These are phyloP conservation scores for Trachelus iudaicus DNA, from an alignment of 2,888 invertebrate genomes.

Conservation along the genomic window DNA sequence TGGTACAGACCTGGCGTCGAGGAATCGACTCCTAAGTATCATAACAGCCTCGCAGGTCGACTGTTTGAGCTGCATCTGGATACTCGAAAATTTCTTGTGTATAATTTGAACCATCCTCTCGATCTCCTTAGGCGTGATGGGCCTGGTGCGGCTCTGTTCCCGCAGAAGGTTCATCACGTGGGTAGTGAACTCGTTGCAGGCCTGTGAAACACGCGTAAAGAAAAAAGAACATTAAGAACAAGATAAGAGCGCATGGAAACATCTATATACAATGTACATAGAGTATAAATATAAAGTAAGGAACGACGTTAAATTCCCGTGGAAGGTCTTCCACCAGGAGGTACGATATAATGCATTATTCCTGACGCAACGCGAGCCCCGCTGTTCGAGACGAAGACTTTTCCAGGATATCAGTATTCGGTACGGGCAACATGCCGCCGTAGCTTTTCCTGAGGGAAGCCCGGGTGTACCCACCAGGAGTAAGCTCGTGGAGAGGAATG, in stretches of 20 bases:
- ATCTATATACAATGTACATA: no score
- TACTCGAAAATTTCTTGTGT: conserved; percentile 97
- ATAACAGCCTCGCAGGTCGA: conserved; percentile 99
- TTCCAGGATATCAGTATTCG: conserved; percentile 64
- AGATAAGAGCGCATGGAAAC: not conserved
- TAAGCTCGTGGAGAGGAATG: conserved; percentile 21
- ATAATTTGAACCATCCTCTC: conserved; percentile 99
- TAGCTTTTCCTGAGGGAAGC: conserved; percentile 61
- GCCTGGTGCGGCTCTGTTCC: conserved; percentile 96
- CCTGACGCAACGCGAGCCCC: conserved; percentile 42
- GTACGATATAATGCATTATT: conserved; percentile 58
- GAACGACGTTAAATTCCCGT: not conserved
- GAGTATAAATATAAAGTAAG: not conserved
- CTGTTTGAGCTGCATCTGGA: conserved; percentile 99
- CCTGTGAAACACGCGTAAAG: conserved; percentile 69
- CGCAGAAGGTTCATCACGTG: conserved; percentile 98
- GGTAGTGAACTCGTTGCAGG: conserved; percentile 99
- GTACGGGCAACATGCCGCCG: conserved; percentile 47
- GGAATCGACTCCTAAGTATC: conserved; percentile 90
- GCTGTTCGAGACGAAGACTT: conserved; percentile 57
- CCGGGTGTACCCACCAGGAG: not conserved
- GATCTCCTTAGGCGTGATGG: conserved; percentile 98
- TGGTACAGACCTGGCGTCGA: conserved; percentile 72
- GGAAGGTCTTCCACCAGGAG: not conserved
- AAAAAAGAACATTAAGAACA: not conserved